Evolutionary conservation across 2,797 vertebrate genomes (phyloP), one percentile per base, ranked within the genome.

Genomic region (Ispidina lecontei): DNA sequence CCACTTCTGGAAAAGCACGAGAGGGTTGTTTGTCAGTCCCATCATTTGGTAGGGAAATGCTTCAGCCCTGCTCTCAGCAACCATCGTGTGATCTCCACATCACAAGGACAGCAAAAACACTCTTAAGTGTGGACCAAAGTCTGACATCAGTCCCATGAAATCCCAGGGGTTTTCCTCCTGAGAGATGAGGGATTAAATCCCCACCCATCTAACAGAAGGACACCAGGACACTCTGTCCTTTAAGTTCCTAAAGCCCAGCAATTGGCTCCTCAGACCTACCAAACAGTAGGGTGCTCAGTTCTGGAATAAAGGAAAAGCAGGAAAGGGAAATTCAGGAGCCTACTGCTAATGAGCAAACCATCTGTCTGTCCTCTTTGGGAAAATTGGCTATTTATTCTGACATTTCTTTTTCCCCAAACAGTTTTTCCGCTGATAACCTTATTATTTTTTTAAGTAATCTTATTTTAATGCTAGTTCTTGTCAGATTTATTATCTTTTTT

Each of bases 341-440:
- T 74, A 37, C 7, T 65, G 77, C 62, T 96, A 96, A 94, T 69
- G 82, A 95, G 69, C 3, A 1, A 91, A 94, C 91, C 95, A 95
- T 93, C 95, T 96, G 91, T 81, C 85, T 87, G 62, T 82, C 78
- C 46, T 54, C 79, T 86, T 64, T 39, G 59, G 62, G 90, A 90
- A 95, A 94, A 96, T 4, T 72, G 41, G 58, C 62, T 87, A 68
- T 83, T 90, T 95, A 83, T 87, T 90, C 78, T 87, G 74, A 84
- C 59, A 69, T 80, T 83, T 87, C 58, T 54, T 84, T 93, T 73
- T 84, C 69, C 71, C 60, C 37, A 63, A 85, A 83, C 31, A 71
- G 46, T 58, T 94, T 80, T 88, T 93, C 58, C 74, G 28, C 16
- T 69, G 74, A 79, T 69, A 72, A 71, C 51, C 83, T 74, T 87